Conservation (phyloP, 2,113 vertebrate genomes). For the Equus przewalskii region DNA sequence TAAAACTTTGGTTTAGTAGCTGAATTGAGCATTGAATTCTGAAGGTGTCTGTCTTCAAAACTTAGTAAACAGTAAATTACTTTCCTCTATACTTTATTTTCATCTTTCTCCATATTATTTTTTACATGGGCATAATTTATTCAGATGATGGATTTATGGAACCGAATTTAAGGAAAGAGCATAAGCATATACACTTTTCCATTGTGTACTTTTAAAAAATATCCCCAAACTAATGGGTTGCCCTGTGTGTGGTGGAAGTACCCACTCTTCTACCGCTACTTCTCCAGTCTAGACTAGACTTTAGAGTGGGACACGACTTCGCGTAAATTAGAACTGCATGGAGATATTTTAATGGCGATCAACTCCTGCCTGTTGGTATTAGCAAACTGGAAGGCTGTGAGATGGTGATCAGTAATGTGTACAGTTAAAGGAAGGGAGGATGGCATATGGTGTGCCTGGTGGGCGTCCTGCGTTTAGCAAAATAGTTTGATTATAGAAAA, state of each 20-base stretch:
- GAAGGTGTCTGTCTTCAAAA: conserved; percentile 30
- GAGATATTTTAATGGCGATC: not conserved
- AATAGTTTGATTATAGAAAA: not conserved
- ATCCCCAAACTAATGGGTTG: not conserved
- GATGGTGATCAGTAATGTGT: not conserved
- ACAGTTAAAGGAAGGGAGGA: not conserved
- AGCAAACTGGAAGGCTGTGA: not conserved
- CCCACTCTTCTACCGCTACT: not conserved
- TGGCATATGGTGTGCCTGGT: not conserved
- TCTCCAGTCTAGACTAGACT: not conserved
- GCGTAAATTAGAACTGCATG: not conserved
- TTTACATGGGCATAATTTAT: not conserved
- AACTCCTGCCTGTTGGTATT: not conserved
- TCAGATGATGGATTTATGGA: not conserved
- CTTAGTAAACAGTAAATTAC: not conserved
- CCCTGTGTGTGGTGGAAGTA: not conserved
- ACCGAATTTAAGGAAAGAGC: not conserved
- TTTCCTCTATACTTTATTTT: not conserved
- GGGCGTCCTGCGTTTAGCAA: not conserved
- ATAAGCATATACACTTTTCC: not conserved
- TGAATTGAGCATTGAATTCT: not conserved
- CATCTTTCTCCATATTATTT: not conserved
- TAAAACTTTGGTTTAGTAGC: conserved; percentile 3
- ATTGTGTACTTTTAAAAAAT: not conserved
- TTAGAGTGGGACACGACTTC: not conserved